Conservation (phyloP, 2,797 vertebrate species). For the Prunella strophiata region DNA sequence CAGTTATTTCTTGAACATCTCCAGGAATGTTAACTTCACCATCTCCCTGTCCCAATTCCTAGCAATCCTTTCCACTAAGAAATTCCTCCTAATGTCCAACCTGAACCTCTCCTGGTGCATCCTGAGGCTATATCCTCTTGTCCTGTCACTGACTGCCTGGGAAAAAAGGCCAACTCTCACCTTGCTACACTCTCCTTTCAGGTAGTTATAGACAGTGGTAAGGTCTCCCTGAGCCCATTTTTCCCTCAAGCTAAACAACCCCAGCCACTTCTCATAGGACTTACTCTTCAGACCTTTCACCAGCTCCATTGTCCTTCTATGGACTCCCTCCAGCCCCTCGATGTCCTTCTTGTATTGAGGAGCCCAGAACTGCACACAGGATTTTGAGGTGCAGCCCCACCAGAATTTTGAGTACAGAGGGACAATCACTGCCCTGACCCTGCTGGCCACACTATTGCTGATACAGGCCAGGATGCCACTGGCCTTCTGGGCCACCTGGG, state of each 20-base stretch:
- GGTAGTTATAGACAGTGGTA: background rate
- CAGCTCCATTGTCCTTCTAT: background rate
- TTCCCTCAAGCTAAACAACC: background rate
- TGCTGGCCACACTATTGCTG: background rate
- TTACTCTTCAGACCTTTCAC: background rate
- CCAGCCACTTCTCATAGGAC: background rate
- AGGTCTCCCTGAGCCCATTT: background rate
- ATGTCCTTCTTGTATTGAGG: fast-evolving
- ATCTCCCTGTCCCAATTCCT: background rate
- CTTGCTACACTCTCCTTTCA: background rate
- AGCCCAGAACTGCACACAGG: background rate
- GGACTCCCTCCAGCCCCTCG: fast-evolving
- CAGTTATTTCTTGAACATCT: background rate
- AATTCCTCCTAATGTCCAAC: background rate
- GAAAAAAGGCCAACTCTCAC: background rate
- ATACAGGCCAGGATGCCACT: fast-evolving
- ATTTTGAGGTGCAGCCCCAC: fast-evolving
- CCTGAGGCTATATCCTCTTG: background rate
- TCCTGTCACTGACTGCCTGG: background rate
- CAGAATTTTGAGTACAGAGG: fast-evolving
- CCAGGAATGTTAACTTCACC: background rate
- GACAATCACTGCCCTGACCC: fast-evolving
- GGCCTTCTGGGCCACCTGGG: background rate
- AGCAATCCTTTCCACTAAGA: background rate
- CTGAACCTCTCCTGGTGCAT: background rate